Base-by-base conservation (phyloP, 64 coral and sea anemone genomes). In the Dendronephthya gigantea region DNA sequence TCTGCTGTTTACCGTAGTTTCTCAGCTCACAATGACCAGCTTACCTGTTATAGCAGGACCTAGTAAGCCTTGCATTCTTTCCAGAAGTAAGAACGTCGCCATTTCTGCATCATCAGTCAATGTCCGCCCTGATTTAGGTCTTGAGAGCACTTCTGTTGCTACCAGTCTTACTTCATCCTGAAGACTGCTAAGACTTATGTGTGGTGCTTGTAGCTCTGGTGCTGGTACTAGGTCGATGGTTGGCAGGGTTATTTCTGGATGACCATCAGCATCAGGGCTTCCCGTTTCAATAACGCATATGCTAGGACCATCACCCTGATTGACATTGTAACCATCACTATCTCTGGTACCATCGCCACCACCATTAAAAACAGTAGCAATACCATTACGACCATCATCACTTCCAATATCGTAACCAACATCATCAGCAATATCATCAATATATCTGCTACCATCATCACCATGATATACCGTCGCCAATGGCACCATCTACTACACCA, bases 361-460 rank as follows among this genome's bases (percentile, higher is more conserved):
- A 36, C 30, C 72, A 39, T 33, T 34, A 16, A 14, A 0, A 17
- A 14, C 32, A 35, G 7, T 39, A 36, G 31, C 2, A 79, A 33
- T 33, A 34, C 4, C 11, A 17, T 36, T 33, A 28, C 29, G 9
- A 39, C 12, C 8, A 10, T 34, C 4, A 79, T 9, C 36, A 39
- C 1, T 79, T 36, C 4, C 25, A 15, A 35, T 47, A 16, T 35
- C 81, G 23, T 4, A 34, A 83, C 72, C 89, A 90, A 45, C 43
- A 12, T 38, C 48, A 37, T 10, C 32, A 79, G 28, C 3, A 79
- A 29, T 34, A 79, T 9, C 29, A 79, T 86, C 84, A 55, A 47
- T 48, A 39, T 86, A 65, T 49, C 83, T 37, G 25, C 70, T 35
- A 51, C 76, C 83, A 41, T 43, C 70, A 38, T 52, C 68, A 81